A percentile compares a stretch with the other conserved stretches of the same genome.
Evolutionary conservation across 64 coral and sea anemone genomes (phyloP).

Genomic region (Orbicella faveolata): DNA sequence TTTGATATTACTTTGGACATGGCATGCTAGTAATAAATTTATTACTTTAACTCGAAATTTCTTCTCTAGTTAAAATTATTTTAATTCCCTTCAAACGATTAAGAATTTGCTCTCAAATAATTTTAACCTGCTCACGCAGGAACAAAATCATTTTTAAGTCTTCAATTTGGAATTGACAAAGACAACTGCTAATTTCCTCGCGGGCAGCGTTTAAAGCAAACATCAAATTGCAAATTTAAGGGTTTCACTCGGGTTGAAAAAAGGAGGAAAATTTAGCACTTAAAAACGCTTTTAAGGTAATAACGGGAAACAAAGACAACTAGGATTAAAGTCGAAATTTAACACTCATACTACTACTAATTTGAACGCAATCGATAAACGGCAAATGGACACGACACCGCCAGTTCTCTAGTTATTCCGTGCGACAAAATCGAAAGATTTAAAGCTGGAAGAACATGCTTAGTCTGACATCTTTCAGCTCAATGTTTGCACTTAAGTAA

Average conservation of each 20-base stretch:
- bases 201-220: neutral
- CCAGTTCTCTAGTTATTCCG: neutral
- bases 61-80: neutral
- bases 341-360: neutral
- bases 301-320: neutral
- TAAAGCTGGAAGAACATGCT: neutral
- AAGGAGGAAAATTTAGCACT: neutral
- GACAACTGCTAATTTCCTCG: neutral
- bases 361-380: conserved; percentile 8
- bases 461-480: neutral
- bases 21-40: conserved; percentile 1
- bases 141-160: neutral
- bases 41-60: neutral
- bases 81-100: neutral
- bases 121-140: neutral
- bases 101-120: neutral
- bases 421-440: neutral
- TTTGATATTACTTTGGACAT: conserved; percentile 25
- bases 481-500: conserved; percentile 9
- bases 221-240: neutral
- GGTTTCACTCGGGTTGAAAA: neutral
- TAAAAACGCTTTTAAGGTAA: neutral
- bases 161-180: neutral
- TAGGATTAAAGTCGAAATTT: neutral
- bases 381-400: too few relatives aligned